Base-by-base conservation (phyloP, 2,113 vertebrate genomes). In the Macheiramphus alcinus region DNA sequence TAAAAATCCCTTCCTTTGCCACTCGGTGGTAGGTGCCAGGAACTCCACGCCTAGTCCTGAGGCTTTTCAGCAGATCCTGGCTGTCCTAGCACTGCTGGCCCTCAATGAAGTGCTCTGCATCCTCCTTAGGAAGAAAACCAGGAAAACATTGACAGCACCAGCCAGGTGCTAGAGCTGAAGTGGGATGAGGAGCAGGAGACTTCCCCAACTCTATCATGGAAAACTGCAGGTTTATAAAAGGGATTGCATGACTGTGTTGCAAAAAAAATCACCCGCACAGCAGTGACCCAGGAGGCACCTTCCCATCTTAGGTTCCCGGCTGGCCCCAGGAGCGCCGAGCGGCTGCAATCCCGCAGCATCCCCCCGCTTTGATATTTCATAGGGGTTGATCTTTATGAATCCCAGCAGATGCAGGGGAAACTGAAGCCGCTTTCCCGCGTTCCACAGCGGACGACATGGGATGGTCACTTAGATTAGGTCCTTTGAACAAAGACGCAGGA, bases 291-390 rank as follows among this genome's bases (percentile, higher is more conserved):
- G 40, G 65, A 93, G n/a, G 75, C 36, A 27, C 66, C 74, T 66
- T 75, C 62, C 70, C 78, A 61, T 59, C 81, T 91, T 68, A 21
- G 36, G 81, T 67, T 95, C 96, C 78, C 5, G 1, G 43, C 36
- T 85, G 0, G 0, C 43, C n/a, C 42, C 25, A 9, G 0, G 0
- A 73, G 70, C 2, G 3, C 71, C 1, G 1, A 48, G 62, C 0
- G 25, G 75, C 88, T 84, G 75, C 43, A 43, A 62, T 31, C 40
- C 79, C 2, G 6, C 75, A 72, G 86, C 88, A 56, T 52, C 48
- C 38, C 59, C 34, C 50, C 0, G 1, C 91, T 94, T 91, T 89
- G 94, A 81, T 68, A 96, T 94, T 87, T 88, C 94, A 85, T 79
- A 84, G 56, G 76, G 55, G 52, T 3, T 85, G 81, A 84, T 75